These are phyloP conservation scores for Rattus rattus DNA, from an alignment of 2,113 vertebrate species.

Conservation along the genomic window DNA sequence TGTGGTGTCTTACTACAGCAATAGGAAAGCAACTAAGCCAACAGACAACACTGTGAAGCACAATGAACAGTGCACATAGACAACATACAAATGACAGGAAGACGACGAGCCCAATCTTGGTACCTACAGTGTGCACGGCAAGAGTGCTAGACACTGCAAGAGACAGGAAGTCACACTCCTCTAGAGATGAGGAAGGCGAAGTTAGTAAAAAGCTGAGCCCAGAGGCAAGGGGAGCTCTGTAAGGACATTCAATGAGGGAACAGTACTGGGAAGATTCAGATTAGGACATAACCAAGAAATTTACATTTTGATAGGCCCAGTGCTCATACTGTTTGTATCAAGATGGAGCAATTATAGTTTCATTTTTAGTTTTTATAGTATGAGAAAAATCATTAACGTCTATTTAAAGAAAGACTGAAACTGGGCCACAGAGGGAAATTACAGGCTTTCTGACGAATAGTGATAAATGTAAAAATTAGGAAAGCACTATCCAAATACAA, in stretches of 20 bases:
- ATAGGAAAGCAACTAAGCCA: not conserved
- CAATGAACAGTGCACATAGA: not conserved
- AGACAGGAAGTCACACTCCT: not conserved
- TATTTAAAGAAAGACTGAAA: not conserved
- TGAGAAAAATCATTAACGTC: not conserved
- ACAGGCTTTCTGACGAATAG: not conserved
- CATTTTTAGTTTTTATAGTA: not conserved
- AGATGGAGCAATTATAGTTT: not conserved
- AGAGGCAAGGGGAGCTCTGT: not conserved
- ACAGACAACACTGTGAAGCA: not conserved
- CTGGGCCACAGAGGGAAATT: not conserved
- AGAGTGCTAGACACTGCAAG: too few relatives aligned
- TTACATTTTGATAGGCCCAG: not conserved
- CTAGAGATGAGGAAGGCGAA: not conserved
- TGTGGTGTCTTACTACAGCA: not conserved
- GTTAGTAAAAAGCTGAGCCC: not conserved
- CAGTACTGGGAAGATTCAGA: not conserved
- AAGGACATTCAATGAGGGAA: too few relatives aligned
- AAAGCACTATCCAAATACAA: not conserved
- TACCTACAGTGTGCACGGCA: not conserved
- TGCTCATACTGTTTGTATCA: not conserved
- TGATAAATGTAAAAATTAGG: not conserved
- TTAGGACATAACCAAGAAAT: not conserved
- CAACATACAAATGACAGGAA: not conserved
- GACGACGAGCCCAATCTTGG: not conserved